phyloP scores from a whole-genome alignment of 2,888 invertebrate species.

The Elysia crispata region DNA sequence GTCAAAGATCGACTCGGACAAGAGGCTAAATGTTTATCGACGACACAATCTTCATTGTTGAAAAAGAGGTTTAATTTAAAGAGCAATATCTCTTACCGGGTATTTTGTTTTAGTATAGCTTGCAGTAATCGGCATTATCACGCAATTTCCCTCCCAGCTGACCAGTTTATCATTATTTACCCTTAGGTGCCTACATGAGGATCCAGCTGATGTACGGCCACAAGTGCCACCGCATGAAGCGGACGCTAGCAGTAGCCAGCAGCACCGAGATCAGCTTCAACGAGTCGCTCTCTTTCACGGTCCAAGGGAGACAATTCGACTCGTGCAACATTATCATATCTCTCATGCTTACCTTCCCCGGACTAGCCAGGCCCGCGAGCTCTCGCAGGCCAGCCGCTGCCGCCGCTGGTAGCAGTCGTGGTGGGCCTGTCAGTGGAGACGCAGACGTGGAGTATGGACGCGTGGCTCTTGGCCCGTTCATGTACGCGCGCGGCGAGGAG shows the following conservation, averaged over 20 bases:
- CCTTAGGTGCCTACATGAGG: constrained; percentile 66
- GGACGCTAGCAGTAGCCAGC: constrained; percentile 63
- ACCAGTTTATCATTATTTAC: no score
- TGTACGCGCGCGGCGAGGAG: constrained; percentile 74
- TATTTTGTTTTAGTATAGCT: not conserved
- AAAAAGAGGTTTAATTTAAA: no score
- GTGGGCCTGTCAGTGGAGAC: not conserved
- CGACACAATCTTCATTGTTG: no score
- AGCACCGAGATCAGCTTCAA: constrained; percentile 70
- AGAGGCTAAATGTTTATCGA: no score
- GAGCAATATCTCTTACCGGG: no score
- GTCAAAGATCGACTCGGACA: no score
- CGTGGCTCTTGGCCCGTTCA: constrained; percentile 72
- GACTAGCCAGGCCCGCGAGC: constrained; percentile 49
- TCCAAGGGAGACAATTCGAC: constrained; percentile 68
- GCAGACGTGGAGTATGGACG: constrained; percentile 67
- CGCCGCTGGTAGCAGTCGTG: no score
- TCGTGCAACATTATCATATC: constrained; percentile 68
- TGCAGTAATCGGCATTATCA: not conserved
- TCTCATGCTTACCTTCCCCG: constrained; percentile 56
- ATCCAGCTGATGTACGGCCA: constrained; percentile 71
- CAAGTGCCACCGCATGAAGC: constrained; percentile 70
- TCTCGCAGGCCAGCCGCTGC: no score
- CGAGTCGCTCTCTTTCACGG: constrained; percentile 72
- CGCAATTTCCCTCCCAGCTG: not conserved